These are phyloP conservation scores for Bombyx mandarina DNA, from an alignment of 1,140 invertebrate species.

Conservation along the genomic window DNA sequence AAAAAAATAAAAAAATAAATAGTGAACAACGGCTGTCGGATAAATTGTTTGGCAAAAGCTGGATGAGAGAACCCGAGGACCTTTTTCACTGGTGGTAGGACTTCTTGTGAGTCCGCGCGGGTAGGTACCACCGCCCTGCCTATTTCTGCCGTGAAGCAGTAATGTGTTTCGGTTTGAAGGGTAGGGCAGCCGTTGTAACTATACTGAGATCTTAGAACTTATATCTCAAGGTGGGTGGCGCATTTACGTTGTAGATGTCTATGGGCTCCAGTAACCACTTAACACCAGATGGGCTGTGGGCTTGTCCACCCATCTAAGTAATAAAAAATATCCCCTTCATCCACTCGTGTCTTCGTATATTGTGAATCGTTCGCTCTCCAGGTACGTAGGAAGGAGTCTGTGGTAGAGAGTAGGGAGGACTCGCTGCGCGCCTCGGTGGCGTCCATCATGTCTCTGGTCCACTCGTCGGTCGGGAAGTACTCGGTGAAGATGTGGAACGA, in stretches of 20 bases:
- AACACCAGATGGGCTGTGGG: too few species aligned
- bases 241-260: too few species aligned
- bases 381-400: slow-evolving; percentile 58
- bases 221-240: too few species aligned
- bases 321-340: background rate
- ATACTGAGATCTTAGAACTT: too few species aligned
- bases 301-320: too few species aligned
- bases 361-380: slow-evolving; percentile 4
- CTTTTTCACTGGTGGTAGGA: background rate
- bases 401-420: slow-evolving; percentile 73
- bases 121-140: too few species aligned
- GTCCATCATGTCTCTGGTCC: slow-evolving; percentile 82
- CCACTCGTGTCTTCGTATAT: background rate
- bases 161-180: too few species aligned
- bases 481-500: slow-evolving; percentile 80
- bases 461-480: slow-evolving; percentile 80
- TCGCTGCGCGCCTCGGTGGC: slow-evolving; percentile 74
- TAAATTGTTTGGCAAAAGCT: background rate
- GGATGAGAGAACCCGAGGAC: too few species aligned
- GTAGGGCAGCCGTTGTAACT: too few species aligned
- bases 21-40: background rate
- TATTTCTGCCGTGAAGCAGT: too few species aligned
- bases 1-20: background rate
- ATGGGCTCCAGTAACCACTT: too few species aligned
- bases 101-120: too few species aligned